Conservation (phyloP, 1,140 invertebrate species). For the Temnothorax longispinosus region DNA sequence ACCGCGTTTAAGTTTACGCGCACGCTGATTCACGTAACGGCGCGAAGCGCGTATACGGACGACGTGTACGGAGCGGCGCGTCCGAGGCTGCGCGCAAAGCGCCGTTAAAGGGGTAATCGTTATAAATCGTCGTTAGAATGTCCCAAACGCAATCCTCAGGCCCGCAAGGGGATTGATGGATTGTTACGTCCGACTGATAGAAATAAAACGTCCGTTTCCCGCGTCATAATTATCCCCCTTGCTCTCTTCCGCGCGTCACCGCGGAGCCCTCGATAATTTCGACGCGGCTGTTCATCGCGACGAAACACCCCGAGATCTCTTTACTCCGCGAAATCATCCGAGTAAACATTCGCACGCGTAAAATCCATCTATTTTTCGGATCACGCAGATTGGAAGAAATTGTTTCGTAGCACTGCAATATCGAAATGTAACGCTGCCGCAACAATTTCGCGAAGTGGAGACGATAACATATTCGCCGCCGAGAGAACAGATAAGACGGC, state of each 20-base stretch:
- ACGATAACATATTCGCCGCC: neutral
- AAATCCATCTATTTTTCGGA: neutral
- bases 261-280: neutral
- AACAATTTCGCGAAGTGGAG: neutral
- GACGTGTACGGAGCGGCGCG: neutral
- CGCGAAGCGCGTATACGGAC: conserved; percentile 4
- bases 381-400: neutral
- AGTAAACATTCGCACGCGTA: neutral
- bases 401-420: neutral
- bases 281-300: neutral
- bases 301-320: neutral
- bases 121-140: conserved; percentile 19
- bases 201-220: conserved; percentile 50
- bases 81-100: neutral
- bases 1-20: conserved; percentile 1
- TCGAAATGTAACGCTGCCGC: neutral
- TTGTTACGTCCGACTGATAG: conserved; percentile 31
- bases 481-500: neutral
- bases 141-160: neutral
- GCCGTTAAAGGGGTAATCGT: conserved; percentile 53
- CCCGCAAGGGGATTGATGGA: conserved; percentile 18
- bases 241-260: neutral
- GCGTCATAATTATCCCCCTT: conserved; percentile 10
- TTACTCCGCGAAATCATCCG: no score
- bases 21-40: conserved; percentile 17